Percentiles rank a stretch among this genome's conserved stretches.
Conservation (phyloP, 2,888 invertebrate species). For the Tipula unca region DNA sequence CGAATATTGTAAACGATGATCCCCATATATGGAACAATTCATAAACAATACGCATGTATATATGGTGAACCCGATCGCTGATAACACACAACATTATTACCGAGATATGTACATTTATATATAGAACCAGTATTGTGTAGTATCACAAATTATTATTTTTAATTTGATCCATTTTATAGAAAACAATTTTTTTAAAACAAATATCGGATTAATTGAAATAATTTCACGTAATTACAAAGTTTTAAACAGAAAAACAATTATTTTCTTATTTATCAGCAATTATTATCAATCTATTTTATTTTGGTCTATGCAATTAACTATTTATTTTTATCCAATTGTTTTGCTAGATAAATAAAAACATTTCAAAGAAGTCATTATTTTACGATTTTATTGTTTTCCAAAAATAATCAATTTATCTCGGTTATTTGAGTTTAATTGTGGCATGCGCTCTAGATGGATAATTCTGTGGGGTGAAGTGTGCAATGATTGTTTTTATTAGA, state of each 20-base stretch:
- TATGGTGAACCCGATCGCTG: not conserved
- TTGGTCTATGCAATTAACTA: not conserved
- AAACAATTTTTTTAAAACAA: not conserved
- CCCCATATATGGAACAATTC: not conserved
- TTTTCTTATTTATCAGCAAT: not conserved
- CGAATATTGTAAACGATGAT: not conserved
- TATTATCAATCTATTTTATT: not conserved
- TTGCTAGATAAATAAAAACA: not conserved
- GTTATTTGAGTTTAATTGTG: not conserved
- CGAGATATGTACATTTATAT: no score
- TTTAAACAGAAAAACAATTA: not conserved
- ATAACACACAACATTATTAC: no score
- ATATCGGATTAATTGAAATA: not conserved
- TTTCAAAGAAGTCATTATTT: not conserved
- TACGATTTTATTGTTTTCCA: not conserved
- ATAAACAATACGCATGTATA: not conserved
- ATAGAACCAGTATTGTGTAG: not conserved
- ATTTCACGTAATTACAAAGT: not conserved
- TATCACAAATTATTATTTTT: not conserved
- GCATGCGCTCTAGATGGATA: no score
- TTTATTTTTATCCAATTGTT: not conserved
- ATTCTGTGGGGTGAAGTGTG: no score
- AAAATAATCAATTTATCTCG: not conserved
- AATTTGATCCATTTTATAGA: not conserved
- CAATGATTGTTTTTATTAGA: no score